A percentile compares a stretch with the other conserved stretches of the same genome.
Conservation (phyloP, 1,140 invertebrate genomes). For the Sarcophaga bullata region DNA sequence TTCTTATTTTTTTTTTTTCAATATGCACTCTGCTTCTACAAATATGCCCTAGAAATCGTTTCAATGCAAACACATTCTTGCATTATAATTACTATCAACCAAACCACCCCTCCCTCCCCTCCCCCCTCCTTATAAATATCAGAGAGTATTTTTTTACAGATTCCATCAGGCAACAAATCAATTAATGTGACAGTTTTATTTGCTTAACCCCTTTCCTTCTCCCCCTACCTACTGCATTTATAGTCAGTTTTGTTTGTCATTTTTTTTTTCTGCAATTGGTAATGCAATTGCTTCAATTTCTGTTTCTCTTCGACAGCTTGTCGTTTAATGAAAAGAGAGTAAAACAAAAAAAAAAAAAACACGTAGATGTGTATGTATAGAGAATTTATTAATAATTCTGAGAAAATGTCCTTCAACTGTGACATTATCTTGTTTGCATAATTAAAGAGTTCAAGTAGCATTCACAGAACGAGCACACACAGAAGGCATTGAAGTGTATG, state of each 20-base stretch:
- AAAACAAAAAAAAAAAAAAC: too few relatives aligned
- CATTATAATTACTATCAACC: too few relatives aligned
- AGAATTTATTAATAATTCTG: not conserved
- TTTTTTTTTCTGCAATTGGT: not conserved
- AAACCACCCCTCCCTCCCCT: too few relatives aligned
- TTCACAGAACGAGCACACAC: not conserved
- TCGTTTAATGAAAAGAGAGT: too few relatives aligned
- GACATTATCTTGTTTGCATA: conserved; percentile 32
- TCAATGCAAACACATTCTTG: not conserved
- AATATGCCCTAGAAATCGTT: too few relatives aligned
- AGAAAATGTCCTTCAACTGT: conserved; percentile 31
- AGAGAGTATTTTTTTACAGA: not conserved
- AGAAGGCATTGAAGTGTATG: too few relatives aligned
- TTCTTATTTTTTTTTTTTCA: too few relatives aligned
- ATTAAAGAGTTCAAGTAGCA: conserved; percentile 18
- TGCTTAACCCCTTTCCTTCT: not conserved
- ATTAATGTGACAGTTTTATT: conserved; percentile 30
- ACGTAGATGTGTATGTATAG: not conserved
- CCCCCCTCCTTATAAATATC: too few relatives aligned
- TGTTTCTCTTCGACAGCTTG: too few relatives aligned
- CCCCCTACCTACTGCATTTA: not conserved
- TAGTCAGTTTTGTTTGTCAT: not conserved
- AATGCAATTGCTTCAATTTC: not conserved
- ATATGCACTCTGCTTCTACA: too few relatives aligned
- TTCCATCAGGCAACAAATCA: conserved; percentile 26